phyloP scores from a whole-genome alignment of 1,140 invertebrate species.

The Bombyx mori region ASM3026992v2 NC_085132.1:5504001-5504500 shows the following conservation, averaged over 20 bases:
- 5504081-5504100: constrained; percentile 17
- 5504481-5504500: too few relatives aligned
- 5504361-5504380: too few relatives aligned
- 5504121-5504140: constrained; percentile 27
- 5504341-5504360: too few relatives aligned
- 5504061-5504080: not conserved
- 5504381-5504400: too few relatives aligned
- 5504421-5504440: too few relatives aligned
- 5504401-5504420: too few relatives aligned
- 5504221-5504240: constrained; percentile 62
- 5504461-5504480: too few relatives aligned
- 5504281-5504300: too few relatives aligned
- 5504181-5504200: constrained; percentile 35
- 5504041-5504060: not conserved
- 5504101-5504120: constrained; percentile 26
- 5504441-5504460: too few relatives aligned
- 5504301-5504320: too few relatives aligned
- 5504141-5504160: constrained; percentile 33
- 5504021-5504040: not conserved
- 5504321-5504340: too few relatives aligned
- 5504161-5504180: constrained; percentile 25
- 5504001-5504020: too few relatives aligned
- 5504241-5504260: constrained; percentile 62
- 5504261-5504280: constrained; percentile 7
- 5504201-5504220: constrained; percentile 50